Evolutionary conservation across 2,797 vertebrate genomes (phyloP).

Genomic region (Cyclopterus lumpus): DNA sequence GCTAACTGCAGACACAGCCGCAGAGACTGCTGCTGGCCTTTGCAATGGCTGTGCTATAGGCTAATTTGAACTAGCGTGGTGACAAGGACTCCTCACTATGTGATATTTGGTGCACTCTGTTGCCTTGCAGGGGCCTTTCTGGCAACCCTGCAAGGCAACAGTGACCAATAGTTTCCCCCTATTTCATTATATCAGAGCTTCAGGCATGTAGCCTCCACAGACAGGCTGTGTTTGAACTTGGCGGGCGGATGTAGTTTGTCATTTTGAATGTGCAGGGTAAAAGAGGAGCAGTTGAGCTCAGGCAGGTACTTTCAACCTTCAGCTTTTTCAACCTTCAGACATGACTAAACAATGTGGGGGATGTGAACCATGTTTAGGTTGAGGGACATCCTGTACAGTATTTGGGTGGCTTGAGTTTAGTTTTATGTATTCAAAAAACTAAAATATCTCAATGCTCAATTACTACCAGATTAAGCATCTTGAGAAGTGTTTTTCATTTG

Average conservation of each 20-base stretch:
- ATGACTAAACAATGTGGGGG: not conserved
- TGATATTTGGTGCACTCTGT: conserved; percentile 33
- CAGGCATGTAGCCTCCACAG: not conserved
- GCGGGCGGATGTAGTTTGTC: conserved; percentile 6
- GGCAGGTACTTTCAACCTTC: not conserved
- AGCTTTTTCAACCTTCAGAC: not conserved
- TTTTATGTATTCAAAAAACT: not conserved
- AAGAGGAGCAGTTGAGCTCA: conserved; percentile 12
- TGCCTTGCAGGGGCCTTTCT: conserved; percentile 29
- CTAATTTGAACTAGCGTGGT: conserved; percentile 45
- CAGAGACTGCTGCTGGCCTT: conserved; percentile 56
- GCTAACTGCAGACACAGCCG: conserved; percentile 67
- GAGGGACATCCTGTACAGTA: not conserved
- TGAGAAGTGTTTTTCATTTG: conserved; percentile 12
- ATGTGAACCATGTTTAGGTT: not conserved
- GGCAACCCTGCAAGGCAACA: conserved; percentile 30
- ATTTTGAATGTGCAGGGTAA: conserved; percentile 20
- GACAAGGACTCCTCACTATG: conserved; percentile 40
- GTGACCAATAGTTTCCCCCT: conserved; percentile 13
- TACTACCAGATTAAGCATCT: not conserved
- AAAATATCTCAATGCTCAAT: not conserved
- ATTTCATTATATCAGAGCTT: conserved; percentile 22
- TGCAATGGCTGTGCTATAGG: conserved; percentile 35
- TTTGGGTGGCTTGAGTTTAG: not conserved
- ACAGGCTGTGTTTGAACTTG: conserved; percentile 9